Evolutionary conservation across 1,140 invertebrate species (phyloP).

Genomic region (Paralvinella palmiformis): DNA sequence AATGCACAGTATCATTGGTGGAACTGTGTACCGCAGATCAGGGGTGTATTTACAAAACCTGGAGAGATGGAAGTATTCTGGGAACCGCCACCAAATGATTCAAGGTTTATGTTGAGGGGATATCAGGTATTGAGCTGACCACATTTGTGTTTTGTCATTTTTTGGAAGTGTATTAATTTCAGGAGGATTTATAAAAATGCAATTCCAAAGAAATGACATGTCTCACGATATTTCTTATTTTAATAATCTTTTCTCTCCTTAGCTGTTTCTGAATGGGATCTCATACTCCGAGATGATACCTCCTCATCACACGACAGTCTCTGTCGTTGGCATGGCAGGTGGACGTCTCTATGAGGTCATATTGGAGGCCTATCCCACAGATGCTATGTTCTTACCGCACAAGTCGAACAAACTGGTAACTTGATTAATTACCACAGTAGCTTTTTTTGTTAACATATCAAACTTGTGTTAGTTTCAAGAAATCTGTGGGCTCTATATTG

Average conservation of each 20-base stretch:
- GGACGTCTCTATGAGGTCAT: constrained; percentile 38
- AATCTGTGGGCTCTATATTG: no score
- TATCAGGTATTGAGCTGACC: constrained; percentile 46
- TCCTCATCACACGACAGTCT: constrained; percentile 34
- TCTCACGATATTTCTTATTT: no score
- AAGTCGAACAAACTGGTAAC: constrained; percentile 45
- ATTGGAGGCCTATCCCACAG: constrained; percentile 36
- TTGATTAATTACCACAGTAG: no score
- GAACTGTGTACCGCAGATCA: constrained; percentile 42
- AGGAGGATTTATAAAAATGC: background rate
- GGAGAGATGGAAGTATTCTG: constrained; percentile 46
- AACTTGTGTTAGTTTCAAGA: no score
- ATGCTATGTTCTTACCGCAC: constrained; percentile 30
- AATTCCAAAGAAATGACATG: background rate
- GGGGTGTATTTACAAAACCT: constrained; percentile 37
- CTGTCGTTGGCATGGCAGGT: constrained; percentile 43
- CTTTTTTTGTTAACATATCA: no score
- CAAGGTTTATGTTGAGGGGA: constrained; percentile 34
- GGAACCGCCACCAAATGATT: constrained; percentile 30
- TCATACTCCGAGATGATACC: constrained; percentile 45
- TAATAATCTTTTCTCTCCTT: no score
- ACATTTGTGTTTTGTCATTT: no score
- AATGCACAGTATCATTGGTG: constrained; percentile 39
- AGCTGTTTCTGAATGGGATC: constrained; percentile 47
- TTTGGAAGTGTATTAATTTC: no score